These are phyloP conservation scores for Jaculus jaculus DNA, from an alignment of 2,113 vertebrate species.

Conservation along the genomic window DNA sequence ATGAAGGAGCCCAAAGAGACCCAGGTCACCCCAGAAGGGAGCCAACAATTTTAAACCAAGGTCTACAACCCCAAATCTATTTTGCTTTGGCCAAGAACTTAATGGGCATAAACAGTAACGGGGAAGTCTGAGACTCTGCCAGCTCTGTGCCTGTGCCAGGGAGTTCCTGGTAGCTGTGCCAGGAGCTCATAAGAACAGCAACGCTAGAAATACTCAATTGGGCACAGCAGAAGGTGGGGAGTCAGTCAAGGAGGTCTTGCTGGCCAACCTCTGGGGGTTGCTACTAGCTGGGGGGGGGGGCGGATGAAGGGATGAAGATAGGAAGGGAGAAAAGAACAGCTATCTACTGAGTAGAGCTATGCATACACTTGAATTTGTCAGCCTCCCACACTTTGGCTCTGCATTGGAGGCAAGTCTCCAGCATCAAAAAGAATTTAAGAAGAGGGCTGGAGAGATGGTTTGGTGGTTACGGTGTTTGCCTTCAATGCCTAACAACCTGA, in stretches of 20 bases:
- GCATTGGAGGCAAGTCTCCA: rapidly evolving
- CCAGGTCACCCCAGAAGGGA: neutral
- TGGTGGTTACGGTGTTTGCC: too few relatives aligned
- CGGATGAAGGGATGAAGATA: neutral
- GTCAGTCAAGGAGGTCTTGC: neutral
- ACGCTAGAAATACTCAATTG: neutral
- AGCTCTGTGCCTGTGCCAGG: rapidly evolving
- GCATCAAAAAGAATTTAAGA: neutral
- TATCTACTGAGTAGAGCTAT: rapidly evolving
- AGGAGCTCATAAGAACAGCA: neutral
- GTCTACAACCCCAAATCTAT: neutral
- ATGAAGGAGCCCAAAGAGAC: neutral
- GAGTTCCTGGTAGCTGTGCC: neutral
- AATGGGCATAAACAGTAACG: neutral
- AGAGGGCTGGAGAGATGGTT: too few relatives aligned
- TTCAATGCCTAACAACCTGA: too few relatives aligned
- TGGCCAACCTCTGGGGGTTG: neutral
- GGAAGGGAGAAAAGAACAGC: neutral
- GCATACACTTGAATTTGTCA: neutral
- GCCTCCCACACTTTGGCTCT: neutral
- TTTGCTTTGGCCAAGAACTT: neutral
- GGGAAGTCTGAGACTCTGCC: neutral
- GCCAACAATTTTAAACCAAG: neutral
- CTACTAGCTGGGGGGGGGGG: neutral
- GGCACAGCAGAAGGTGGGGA: rapidly evolving